Conservation (phyloP, 2,888 invertebrate genomes). For the Phyto melanocephala region DNA sequence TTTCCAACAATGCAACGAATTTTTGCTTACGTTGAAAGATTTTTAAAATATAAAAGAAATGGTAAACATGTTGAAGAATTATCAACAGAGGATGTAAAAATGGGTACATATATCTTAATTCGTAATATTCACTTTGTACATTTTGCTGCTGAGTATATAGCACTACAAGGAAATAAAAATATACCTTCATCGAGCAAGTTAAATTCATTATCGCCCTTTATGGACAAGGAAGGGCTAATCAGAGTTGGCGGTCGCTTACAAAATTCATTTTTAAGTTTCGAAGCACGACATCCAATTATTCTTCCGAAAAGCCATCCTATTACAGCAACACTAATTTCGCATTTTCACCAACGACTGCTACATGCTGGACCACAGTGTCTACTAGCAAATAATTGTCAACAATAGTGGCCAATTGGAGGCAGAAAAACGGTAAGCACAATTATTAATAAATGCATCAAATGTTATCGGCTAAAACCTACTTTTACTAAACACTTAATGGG, state of each 20-base stretch:
- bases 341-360: conserved; percentile 54
- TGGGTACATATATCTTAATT: neutral
- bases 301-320: conserved; percentile 19
- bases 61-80: conserved; percentile 20
- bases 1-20: too few species aligned
- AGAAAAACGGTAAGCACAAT: conserved; percentile 51
- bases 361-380: conserved; percentile 59
- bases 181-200: neutral
- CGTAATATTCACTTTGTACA: conserved; percentile 5
- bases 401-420: conserved; percentile 65
- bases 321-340: neutral
- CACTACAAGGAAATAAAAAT: neutral
- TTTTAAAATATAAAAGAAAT: too few species aligned
- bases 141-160: neutral
- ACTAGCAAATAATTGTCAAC: conserved; percentile 57
- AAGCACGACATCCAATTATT: conserved; percentile 22
- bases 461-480: conserved; percentile 4
- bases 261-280: neutral
- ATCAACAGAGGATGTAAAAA: neutral
- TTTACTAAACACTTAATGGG: neutral
- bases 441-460: conserved; percentile 8
- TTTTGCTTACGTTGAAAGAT: too few species aligned
- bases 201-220: conserved; percentile 8
- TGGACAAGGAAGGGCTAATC: neutral
- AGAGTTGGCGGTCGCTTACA: conserved; percentile 32